Percentiles rank a stretch among this genome's conserved stretches.
These are phyloP conservation scores for Ictidomys tridecemlineatus DNA, from an alignment of 2,113 vertebrate genomes.

Conservation along the genomic window DNA sequence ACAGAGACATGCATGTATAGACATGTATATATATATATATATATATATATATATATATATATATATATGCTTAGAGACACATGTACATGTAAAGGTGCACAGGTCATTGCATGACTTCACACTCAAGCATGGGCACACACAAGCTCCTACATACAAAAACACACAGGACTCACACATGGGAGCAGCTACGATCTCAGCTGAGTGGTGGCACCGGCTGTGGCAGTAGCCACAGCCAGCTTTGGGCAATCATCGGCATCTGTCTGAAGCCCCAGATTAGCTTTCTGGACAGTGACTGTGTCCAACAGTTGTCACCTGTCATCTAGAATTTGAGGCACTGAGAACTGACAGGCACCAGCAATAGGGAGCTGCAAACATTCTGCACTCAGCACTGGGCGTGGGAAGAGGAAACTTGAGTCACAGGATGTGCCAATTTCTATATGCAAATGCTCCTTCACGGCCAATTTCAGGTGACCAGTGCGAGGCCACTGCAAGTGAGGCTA, in stretches of 20 bases:
- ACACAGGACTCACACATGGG: too few species aligned
- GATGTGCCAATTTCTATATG: background rate
- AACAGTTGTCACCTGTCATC: too few species aligned
- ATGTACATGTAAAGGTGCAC: background rate
- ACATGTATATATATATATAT: too few species aligned
- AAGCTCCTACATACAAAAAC: background rate
- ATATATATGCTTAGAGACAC: too few species aligned
- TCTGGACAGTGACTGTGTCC: too few species aligned
- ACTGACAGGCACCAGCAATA: too few species aligned
- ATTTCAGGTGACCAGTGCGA: background rate
- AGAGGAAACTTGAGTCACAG: too few species aligned
- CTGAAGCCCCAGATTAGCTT: background rate
- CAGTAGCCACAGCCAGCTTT: rapidly evolving
- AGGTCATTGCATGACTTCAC: background rate
- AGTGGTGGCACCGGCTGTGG: rapidly evolving
- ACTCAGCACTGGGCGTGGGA: rapidly evolving
- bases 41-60: rapidly evolving
- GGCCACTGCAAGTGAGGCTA: background rate
- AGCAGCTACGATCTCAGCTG: too few species aligned
- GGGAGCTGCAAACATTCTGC: background rate
- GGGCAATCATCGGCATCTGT: too few species aligned
- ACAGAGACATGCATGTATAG: background rate
- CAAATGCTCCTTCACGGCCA: background rate
- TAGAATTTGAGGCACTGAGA: too few species aligned
- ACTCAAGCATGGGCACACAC: background rate